These are phyloP conservation scores for Perca flavescens DNA, from an alignment of 2,113 vertebrate genomes.

Conservation along the genomic window DNA sequence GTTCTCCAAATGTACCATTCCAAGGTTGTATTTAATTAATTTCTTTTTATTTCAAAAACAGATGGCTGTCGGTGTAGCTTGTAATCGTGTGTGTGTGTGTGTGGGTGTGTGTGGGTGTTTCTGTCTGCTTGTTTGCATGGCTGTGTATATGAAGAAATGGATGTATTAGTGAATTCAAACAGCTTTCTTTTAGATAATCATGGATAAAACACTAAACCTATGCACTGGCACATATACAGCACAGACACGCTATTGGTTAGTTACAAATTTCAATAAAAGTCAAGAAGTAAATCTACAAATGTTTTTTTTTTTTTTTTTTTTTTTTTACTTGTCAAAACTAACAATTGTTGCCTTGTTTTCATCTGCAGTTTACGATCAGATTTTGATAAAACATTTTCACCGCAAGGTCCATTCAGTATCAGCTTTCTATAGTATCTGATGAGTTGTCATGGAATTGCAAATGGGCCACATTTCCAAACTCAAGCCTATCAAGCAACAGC, in stretches of 20 bases:
- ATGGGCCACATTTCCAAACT: neutral
- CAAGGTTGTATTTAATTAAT: constrained; percentile 20
- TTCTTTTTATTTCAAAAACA: constrained; percentile 15
- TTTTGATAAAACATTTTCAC: neutral
- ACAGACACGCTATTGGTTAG: neutral
- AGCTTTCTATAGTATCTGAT: neutral
- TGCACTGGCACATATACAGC: neutral
- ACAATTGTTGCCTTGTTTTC: neutral
- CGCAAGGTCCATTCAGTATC: neutral
- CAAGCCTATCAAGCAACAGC: too few species aligned
- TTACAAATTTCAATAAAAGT: neutral
- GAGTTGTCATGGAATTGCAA: neutral
- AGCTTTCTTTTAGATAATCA: neutral
- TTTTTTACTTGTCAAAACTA: neutral
- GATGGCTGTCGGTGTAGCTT: constrained; percentile 2
- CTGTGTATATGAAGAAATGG: neutral
- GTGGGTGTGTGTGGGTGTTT: neutral
- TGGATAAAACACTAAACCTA: neutral
- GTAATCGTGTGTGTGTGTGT: neutral
- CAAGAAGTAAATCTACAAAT: neutral
- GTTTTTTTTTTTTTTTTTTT: too few species aligned
- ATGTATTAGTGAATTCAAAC: neutral
- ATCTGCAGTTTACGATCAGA: neutral
- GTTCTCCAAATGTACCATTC: constrained; percentile 15
- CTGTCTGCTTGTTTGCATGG: neutral